Base-by-base conservation (phyloP, 1,140 invertebrate species). In the Zaprionus capensis region DNA sequence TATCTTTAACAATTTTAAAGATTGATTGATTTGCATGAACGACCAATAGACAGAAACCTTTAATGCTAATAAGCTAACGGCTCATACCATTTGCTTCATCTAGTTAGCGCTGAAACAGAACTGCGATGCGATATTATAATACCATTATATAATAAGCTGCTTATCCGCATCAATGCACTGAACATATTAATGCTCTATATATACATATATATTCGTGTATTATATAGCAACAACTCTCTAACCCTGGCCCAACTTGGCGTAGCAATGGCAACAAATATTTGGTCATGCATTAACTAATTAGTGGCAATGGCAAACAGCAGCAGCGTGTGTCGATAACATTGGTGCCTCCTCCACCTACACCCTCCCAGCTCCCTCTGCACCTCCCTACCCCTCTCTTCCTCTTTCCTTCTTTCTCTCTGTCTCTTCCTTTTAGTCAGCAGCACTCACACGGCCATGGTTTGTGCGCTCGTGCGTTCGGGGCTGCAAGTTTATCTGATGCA, bases 401-500 rank as follows among this genome's bases (percentile, higher is more conserved):
- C 34, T 44, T 28, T 41, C 34, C 0, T 26, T 34, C 57, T 15
- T 64, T n/a, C 51, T 68, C 58, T 71, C 70, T 64, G 78, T 56
- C 79, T 64, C 69, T 73, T 85, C 44, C 69, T 58, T 55, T 58
- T 51, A 41, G 28, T 17, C 53, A 28, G 17, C 34, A 28, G 20
- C 46, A 26, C 26, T 57, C 46, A n/a, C 38, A 49, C 17, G 69
- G 38, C 56, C 74, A 72, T 71, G 73, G 80, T 70, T 81, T 80
- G 84, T 83, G 81, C 72, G 81, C 82, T 83, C 73, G 73, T 77
- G 75, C 75, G 70, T 78, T 84, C 44, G 65, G 41, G 41, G 72
- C 71, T 90, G 85, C 72, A 72, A 74, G 71, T 76, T 85, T 88
- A 88, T 88, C 84, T 84, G 84, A 88, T 88, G 84, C 74, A 70